Evolutionary conservation across 1,140 invertebrate species (phyloP), one percentile per base, ranked within the genome.

Genomic region (Scaptomyza hsui): DNA sequence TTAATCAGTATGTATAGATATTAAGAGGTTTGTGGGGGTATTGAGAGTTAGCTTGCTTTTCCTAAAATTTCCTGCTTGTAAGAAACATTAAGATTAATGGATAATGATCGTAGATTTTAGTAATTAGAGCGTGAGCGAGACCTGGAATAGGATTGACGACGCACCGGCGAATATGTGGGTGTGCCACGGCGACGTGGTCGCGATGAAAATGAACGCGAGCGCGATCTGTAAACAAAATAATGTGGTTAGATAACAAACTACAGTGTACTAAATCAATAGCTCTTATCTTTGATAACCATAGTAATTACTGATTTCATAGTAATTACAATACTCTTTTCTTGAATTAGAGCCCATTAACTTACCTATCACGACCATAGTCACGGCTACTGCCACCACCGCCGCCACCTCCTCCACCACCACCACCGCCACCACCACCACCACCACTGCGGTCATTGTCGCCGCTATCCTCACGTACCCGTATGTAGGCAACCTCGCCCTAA

Each of bases 401-500:
- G 2, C 70, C 78, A 1, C 78, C 74, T 0, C 80, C n/a, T n/a
- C n/a, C n/a, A n/a, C n/a, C n/a, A n/a, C n/a, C n/a, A n/a, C n/a
- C n/a, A n/a, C n/a, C 71, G 7, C 95, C 93, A 57, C 94, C 93
- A 7, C 95, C 92, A 48, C 95, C 94, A 73, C 94, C 83, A 3
- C 88, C 86, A 39, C 88, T 47, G 13, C 88, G 79, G 35, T 89
- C 90, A 21, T 88, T 93, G 64, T 95, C 94, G 12, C 95, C 95
- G 82, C 96, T 95, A 92, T 99, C 98, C 93, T 99, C 98, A 90
- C 97, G 97, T 13, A 99, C 97, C 51, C 98, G 93, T 76, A 99
- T 98, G 91, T 99, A 99, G 7, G 97, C 94, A 41, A 97, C 96
- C 92, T 99, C 98, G 64, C 98, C 98, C 97, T 99, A 85, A 29